phyloP scores from a whole-genome alignment of 2,113 vertebrate genomes.

The Macquaria australasica region DNA sequence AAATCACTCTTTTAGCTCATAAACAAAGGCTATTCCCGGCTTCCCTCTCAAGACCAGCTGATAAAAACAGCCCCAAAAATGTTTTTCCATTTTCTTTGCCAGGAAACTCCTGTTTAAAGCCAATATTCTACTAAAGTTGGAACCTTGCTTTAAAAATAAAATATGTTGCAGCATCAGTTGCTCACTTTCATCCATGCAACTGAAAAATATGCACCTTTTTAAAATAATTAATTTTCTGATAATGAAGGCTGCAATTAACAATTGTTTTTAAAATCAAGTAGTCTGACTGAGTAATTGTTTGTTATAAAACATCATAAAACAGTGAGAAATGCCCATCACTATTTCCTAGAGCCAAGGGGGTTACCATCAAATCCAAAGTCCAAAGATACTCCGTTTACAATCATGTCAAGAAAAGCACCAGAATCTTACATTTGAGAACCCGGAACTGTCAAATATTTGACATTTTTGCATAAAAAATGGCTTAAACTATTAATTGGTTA shows the following conservation, averaged over 20 bases:
- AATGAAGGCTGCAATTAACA: too few species aligned
- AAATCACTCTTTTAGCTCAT: background rate
- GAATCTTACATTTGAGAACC: background rate
- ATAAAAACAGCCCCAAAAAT: slow-evolving; percentile 16
- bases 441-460: background rate
- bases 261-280: background rate
- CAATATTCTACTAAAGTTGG: background rate
- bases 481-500: background rate
- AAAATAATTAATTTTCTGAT: background rate
- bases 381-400: background rate
- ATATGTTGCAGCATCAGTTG: slow-evolving; percentile 12
- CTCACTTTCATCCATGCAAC: background rate
- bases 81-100: background rate
- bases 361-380: background rate
- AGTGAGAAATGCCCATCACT: background rate
- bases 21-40: slow-evolving; percentile 4
- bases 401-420: background rate
- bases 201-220: slow-evolving; percentile 2
- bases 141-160: slow-evolving; percentile 14
- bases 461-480: background rate
- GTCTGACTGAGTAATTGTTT: background rate
- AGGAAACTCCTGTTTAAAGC: background rate
- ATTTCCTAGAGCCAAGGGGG: background rate
- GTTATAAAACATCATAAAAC: background rate
- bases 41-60: background rate